Evolutionary conservation across 1,140 invertebrate species (phyloP).

Genomic region (Oryctes rhinoceros): DNA sequence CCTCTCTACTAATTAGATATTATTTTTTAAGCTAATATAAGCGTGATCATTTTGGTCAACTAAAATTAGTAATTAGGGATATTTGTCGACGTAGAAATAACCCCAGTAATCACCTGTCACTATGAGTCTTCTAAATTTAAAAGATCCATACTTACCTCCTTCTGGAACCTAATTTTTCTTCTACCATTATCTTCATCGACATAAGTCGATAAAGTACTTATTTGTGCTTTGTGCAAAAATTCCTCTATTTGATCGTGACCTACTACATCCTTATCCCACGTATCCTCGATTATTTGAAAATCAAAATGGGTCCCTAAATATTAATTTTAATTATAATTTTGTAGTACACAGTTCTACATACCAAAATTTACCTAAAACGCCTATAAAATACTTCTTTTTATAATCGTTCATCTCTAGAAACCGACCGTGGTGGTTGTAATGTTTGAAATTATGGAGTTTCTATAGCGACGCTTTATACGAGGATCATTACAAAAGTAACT

Average conservation of each 20-base stretch:
- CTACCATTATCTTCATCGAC: conserved; percentile 47
- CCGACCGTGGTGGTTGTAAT: not conserved
- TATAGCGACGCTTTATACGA: not conserved
- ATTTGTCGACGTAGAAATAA: not conserved
- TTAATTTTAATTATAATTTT: conserved; percentile 33
- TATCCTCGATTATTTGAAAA: conserved; percentile 47
- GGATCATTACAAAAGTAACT: not conserved
- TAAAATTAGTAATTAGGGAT: not conserved
- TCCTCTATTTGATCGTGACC: conserved; percentile 46
- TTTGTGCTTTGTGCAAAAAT: conserved; percentile 51
- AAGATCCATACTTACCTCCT: conserved; percentile 41
- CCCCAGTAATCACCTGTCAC: not conserved
- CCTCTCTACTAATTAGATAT: too few relatives aligned
- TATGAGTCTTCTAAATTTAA: conserved; percentile 19
- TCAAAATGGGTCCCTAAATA: conserved; percentile 51
- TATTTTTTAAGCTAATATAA: too few relatives aligned
- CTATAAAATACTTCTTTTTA: conserved; percentile 43
- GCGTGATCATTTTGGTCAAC: not conserved
- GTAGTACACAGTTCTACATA: not conserved
- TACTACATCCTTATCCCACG: conserved; percentile 50
- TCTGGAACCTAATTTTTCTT: conserved; percentile 48
- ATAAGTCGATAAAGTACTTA: conserved; percentile 48
- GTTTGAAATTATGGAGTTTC: conserved; percentile 15
- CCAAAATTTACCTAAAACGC: conserved; percentile 46
- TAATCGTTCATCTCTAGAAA: not conserved